Evolutionary conservation across 1,140 invertebrate species (phyloP).

Genomic region (Eriocheir sinensis): DNA sequence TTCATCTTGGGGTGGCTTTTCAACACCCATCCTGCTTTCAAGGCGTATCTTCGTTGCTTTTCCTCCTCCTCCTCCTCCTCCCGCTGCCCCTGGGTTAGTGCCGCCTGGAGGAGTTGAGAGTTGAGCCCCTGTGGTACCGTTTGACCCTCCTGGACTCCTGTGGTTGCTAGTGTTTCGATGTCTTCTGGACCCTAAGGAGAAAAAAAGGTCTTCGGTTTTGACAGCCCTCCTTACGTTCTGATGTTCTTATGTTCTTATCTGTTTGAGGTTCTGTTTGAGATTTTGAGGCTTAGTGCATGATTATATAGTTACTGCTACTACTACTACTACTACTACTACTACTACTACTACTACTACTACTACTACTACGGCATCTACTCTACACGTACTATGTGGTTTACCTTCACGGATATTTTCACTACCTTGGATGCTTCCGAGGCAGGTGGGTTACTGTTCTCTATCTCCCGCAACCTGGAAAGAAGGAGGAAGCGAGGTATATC

Average conservation of each 20-base stretch:
- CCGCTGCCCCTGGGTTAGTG: background rate
- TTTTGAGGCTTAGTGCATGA: too few species aligned
- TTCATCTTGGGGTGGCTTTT: too few species aligned
- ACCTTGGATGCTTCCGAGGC: background rate
- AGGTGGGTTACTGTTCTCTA: background rate
- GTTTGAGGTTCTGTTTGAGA: too few species aligned
- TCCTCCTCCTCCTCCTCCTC: background rate
- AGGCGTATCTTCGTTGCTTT: background rate
- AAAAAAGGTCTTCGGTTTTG: too few species aligned
- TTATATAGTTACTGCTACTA: too few species aligned
- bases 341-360: background rate
- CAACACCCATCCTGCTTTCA: too few species aligned
- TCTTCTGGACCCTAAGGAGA: too few species aligned
- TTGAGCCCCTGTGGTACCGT: background rate
- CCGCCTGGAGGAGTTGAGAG: background rate
- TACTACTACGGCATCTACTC: background rate
- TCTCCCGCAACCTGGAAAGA: conserved; percentile 9
- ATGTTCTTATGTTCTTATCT: too few species aligned
- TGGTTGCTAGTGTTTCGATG: too few species aligned
- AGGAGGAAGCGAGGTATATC: background rate
- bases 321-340: background rate
- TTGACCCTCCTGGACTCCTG: too few species aligned
- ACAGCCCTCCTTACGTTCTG: too few species aligned
- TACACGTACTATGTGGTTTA: too few species aligned
- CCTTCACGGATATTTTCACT: background rate